A percentile compares a stretch with the other conserved stretches of the same genome.
phyloP scores from a whole-genome alignment of 2,888 invertebrate species.

The Crocallis elinguaria region DNA sequence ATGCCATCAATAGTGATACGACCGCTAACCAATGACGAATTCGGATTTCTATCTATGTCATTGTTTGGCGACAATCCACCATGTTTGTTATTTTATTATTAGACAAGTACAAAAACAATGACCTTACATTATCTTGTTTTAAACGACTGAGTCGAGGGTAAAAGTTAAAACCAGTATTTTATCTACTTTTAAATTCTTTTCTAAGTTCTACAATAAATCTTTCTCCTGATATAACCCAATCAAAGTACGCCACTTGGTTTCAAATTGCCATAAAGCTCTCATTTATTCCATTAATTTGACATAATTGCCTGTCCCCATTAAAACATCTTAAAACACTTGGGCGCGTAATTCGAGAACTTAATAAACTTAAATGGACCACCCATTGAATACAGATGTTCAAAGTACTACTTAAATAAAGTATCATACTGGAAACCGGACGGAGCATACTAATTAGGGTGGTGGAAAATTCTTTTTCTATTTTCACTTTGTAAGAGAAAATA shows the following conservation, averaged over 20 bases:
- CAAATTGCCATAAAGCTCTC: constrained; percentile 17
- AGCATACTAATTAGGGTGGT: background rate
- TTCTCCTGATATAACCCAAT: background rate
- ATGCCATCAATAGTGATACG: too few species aligned
- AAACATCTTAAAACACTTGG: constrained; percentile 21
- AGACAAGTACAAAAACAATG: too few species aligned
- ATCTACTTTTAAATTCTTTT: background rate
- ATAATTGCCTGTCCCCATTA: constrained; percentile 27
- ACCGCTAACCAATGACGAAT: too few species aligned
- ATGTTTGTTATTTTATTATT: too few species aligned
- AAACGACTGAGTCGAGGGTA: too few species aligned
- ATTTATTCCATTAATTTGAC: constrained; percentile 23
- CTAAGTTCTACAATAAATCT: constrained; percentile 1
- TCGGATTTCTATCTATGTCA: too few species aligned
- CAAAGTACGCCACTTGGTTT: constrained; percentile 1
- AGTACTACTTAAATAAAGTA: constrained; percentile 5
- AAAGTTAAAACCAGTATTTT: too few species aligned
- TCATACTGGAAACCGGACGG: constrained; percentile 5
- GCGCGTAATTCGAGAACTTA: constrained; percentile 31
- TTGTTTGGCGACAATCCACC: too few species aligned
- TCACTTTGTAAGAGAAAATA: background rate
- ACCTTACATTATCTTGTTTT: too few species aligned
- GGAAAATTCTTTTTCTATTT: background rate
- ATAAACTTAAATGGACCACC: constrained; percentile 24
- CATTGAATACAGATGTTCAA: constrained; percentile 23